These are phyloP conservation scores for Philhelius pedissequus DNA, from an alignment of 2,888 invertebrate genomes.

Conservation along the genomic window DNA sequence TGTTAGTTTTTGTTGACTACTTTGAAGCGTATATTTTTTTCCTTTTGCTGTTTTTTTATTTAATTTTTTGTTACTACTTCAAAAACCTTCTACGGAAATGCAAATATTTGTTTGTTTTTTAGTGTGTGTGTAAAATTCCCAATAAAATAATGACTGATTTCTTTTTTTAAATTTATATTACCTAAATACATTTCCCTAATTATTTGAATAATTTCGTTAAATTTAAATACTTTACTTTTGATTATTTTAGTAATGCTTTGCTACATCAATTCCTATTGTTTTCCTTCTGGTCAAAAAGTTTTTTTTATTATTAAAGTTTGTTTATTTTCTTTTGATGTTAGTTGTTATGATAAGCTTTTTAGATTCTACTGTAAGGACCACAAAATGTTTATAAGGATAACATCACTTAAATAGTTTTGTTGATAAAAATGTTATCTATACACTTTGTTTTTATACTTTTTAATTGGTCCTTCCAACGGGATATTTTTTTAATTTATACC, in stretches of 20 bases:
- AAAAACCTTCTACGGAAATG: conserved; percentile 33
- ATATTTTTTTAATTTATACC: not conserved
- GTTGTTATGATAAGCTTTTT: not conserved
- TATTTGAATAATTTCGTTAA: not conserved
- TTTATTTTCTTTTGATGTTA: not conserved
- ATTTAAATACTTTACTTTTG: conserved; percentile 5
- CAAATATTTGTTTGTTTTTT: conserved; percentile 1
- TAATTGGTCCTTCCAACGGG: conserved; percentile 52
- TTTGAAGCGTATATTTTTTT: conserved; percentile 46
- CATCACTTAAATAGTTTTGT: not conserved
- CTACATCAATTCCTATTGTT: conserved; percentile 57
- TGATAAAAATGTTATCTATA: not conserved
- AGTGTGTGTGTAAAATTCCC: conserved; percentile 52
- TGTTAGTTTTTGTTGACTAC: conserved; percentile 33
- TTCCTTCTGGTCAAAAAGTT: conserved; percentile 35
- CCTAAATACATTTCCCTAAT: conserved; percentile 62
- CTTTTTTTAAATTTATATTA: not conserved
- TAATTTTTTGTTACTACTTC: not conserved
- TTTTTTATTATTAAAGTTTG: not conserved
- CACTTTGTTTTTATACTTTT: not conserved
- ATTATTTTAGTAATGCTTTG: conserved; percentile 35
- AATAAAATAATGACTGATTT: conserved; percentile 52
- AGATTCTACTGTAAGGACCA: conserved; percentile 46
- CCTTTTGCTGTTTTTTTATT: conserved; percentile 12
- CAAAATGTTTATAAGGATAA: not conserved